These are phyloP conservation scores for Anastatus disparis DNA, from an alignment of 1,140 invertebrate genomes.

Conservation along the genomic window DNA sequence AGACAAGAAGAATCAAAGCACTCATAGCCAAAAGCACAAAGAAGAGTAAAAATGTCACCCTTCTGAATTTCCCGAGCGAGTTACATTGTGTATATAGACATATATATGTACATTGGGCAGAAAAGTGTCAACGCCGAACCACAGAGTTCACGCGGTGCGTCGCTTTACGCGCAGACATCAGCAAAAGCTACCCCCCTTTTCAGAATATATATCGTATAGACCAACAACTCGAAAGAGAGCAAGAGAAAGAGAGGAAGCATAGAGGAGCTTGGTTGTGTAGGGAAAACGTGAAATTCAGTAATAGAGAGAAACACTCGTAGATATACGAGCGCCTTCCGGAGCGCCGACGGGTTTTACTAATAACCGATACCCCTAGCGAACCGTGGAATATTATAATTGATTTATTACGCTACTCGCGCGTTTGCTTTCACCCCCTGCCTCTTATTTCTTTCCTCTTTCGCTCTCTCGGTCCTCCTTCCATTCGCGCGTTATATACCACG, in stretches of 20 bases:
- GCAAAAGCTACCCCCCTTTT: not conserved
- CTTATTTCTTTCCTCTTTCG: no score
- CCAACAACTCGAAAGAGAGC: not conserved
- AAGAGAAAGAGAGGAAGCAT: not conserved
- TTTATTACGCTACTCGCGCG: constrained; percentile 55
- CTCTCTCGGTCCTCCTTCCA: no score
- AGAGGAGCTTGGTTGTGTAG: constrained; percentile 7
- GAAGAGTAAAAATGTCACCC: constrained; percentile 24
- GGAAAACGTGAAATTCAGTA: constrained; percentile 62
- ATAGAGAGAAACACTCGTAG: constrained; percentile 60
- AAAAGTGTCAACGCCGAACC: constrained; percentile 2
- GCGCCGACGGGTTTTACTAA: constrained; percentile 64
- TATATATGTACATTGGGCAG: not conserved
- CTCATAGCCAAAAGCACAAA: no score
- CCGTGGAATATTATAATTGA: constrained; percentile 68
- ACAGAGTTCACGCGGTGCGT: not conserved
- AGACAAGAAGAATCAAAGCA: not conserved
- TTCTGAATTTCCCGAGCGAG: constrained; percentile 2
- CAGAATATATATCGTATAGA: no score
- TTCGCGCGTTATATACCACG: no score
- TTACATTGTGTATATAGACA: no score
- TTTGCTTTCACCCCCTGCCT: no score
- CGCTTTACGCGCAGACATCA: not conserved
- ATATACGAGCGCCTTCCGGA: constrained; percentile 64
- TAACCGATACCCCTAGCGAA: constrained; percentile 65